A percentile compares a stretch with the other conserved stretches of the same genome.
These are phyloP conservation scores for Sinodicranocentrus sp. DNA, from an alignment of 2,888 invertebrate species.

Conservation along the genomic window DNA sequence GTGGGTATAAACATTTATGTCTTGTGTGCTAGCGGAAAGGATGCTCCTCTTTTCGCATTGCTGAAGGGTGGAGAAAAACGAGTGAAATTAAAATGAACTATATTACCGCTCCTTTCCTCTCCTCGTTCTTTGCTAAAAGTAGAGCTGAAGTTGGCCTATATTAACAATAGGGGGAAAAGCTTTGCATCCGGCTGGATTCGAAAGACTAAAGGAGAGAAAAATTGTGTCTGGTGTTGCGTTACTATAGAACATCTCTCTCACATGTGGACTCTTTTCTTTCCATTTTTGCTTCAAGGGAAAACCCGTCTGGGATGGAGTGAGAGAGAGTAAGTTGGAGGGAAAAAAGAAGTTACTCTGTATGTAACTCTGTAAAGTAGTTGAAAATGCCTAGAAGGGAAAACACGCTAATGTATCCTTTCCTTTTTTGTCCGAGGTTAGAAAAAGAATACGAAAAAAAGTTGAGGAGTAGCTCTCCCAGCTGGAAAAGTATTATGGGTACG, in stretches of 20 bases:
- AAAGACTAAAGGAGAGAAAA: no score
- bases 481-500: neutral
- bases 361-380: neutral
- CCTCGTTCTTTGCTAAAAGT: constrained; percentile 7
- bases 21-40: neutral
- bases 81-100: constrained; percentile 33
- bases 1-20: neutral
- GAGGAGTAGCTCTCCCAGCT: no score
- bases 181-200: no score
- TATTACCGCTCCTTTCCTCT: constrained; percentile 16
- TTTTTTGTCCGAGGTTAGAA: constrained; percentile 20
- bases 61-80: neutral
- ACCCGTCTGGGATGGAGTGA: neutral
- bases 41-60: neutral
- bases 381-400: neutral
- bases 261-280: no score
- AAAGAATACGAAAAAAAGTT: no score
- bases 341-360: neutral
- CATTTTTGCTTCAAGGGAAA: neutral
- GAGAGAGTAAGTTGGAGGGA: neutral
- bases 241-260: no score
- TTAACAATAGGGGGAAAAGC: no score
- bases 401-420: constrained; percentile 49
- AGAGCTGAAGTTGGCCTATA: no score
- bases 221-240: no score